phyloP scores from a whole-genome alignment of 2,797 vertebrate species.

The Helicolenus hilgendorfi region DNA sequence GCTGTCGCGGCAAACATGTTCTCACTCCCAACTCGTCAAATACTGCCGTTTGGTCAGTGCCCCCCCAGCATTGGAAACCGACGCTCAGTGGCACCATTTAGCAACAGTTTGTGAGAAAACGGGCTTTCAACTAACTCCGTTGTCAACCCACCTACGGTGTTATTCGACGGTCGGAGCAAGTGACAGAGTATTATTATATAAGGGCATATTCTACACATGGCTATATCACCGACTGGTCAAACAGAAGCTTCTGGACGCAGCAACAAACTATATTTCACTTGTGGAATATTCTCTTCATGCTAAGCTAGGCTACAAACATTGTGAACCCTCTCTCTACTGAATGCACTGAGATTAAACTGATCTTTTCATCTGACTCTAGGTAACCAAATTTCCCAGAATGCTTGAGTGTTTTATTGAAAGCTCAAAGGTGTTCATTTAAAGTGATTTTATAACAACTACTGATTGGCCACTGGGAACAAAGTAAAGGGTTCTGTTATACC shows the following conservation, averaged over 20 bases:
- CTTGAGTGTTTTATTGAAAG: background rate
- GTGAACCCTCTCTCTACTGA: background rate
- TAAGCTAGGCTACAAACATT: background rate
- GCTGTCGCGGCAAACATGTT: background rate
- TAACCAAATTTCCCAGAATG: background rate
- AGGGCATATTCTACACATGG: background rate
- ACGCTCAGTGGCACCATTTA: too few relatives aligned
- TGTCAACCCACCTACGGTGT: too few relatives aligned
- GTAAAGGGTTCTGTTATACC: background rate
- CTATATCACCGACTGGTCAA: background rate
- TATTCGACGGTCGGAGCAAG: too few relatives aligned
- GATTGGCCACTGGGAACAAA: background rate
- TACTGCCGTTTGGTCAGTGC: too few relatives aligned
- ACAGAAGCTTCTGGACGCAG: background rate
- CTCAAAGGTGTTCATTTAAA: background rate
- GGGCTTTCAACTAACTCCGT: too few relatives aligned
- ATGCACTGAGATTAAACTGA: background rate
- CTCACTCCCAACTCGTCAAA: background rate
- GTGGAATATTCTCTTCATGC: background rate
- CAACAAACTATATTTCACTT: background rate
- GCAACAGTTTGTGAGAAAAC: too few relatives aligned
- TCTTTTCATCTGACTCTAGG: background rate
- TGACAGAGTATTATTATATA: too few relatives aligned
- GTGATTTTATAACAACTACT: background rate
- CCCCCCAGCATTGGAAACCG: too few relatives aligned